Evolutionary conservation across 2,797 vertebrate genomes (phyloP).

Genomic region (Microctenopoma stevenorrisi): DNA sequence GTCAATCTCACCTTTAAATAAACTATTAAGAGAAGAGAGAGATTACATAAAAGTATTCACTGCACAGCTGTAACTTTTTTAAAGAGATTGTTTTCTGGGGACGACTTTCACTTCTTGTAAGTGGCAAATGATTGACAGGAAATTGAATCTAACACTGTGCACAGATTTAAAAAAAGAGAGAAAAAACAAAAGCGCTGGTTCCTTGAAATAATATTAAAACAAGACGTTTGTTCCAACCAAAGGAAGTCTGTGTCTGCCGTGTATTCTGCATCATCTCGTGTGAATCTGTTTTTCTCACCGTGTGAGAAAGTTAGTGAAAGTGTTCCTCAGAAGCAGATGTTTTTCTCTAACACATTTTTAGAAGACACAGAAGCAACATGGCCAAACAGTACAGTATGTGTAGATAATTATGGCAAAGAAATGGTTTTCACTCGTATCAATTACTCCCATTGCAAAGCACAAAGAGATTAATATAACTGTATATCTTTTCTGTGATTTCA

Average conservation of each 20-base stretch:
- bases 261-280: background rate
- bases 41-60: background rate
- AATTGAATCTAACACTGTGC: background rate
- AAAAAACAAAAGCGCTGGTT: background rate
- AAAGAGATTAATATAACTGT: background rate
- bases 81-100: background rate
- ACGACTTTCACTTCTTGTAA: background rate
- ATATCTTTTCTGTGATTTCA: background rate
- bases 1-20: background rate
- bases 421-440: background rate
- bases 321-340: background rate
- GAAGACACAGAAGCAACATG: background rate
- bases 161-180: background rate
- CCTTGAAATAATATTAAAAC: conserved; percentile 17
- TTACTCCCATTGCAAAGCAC: background rate
- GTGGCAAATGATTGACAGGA: conserved; percentile 21
- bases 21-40: background rate
- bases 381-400: background rate
- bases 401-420: background rate
- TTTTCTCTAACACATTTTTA: background rate
- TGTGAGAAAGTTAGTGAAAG: background rate
- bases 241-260: conserved; percentile 2
- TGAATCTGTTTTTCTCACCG: conserved; percentile 1
- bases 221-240: background rate
- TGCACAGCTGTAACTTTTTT: background rate